Percentiles rank a stretch among this genome's conserved stretches.
Conservation (phyloP, 2,888 invertebrate species). For the Crepidodera aurea region DNA sequence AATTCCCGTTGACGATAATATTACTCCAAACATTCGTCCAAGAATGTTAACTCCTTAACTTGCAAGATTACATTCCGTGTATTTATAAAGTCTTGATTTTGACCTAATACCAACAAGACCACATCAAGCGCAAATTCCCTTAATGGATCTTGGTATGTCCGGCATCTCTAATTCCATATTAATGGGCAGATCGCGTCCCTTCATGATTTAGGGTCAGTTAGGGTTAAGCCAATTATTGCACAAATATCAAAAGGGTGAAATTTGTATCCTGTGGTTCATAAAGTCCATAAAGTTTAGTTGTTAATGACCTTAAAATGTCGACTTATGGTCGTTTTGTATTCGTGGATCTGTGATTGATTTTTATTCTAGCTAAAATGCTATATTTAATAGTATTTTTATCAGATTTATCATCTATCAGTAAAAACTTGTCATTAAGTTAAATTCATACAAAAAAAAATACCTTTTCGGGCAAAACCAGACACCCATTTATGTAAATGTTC, state of each 20-base stretch:
- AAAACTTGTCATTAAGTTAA: no score
- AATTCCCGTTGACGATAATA: not conserved
- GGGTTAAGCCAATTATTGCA: constrained; percentile 13
- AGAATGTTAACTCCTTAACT: constrained; percentile 2
- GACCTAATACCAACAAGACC: constrained; percentile 18
- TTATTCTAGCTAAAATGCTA: no score
- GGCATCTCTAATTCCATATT: constrained; percentile 21
- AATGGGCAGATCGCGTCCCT: constrained; percentile 15
- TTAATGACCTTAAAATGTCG: no score
- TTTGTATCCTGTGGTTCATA: not conserved
- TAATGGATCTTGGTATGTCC: constrained; percentile 20
- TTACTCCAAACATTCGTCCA: not conserved
- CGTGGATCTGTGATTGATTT: no score
- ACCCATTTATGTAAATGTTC: no score
- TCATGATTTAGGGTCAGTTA: constrained; percentile 8
- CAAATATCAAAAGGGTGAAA: constrained; percentile 7
- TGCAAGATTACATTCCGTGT: constrained; percentile 9
- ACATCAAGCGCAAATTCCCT: constrained; percentile 24
- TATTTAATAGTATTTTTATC: no score
- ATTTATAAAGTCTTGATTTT: constrained; percentile 19
- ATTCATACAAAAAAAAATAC: no score
- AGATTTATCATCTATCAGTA: no score
- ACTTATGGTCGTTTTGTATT: no score
- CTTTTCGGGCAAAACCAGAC: no score
- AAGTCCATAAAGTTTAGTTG: not conserved